These are phyloP conservation scores for Lepidiolamprologus cunningtoni DNA, from an alignment of 2,113 vertebrate species.

Conservation along the genomic window DNA sequence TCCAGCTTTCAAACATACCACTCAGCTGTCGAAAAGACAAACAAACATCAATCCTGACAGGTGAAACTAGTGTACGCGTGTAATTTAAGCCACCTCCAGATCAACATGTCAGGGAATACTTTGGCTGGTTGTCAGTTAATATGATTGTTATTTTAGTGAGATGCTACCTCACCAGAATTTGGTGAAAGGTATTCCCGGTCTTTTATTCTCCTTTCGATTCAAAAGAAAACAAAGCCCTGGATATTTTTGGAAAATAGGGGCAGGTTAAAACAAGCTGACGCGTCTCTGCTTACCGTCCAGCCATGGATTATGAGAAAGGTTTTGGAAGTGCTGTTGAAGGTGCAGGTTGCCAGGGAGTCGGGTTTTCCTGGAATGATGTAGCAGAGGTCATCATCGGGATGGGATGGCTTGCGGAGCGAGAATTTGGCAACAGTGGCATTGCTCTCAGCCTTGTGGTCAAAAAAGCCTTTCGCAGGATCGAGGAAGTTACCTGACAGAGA, in stretches of 20 bases:
- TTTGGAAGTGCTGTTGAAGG: constrained; percentile 68
- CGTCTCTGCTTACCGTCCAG: constrained; percentile 66
- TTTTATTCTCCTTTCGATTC: not conserved
- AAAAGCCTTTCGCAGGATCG: constrained; percentile 46
- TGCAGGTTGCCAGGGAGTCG: constrained; percentile 58
- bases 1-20: constrained; percentile 76
- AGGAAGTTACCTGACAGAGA: constrained; percentile 56
- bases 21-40: constrained; percentile 56
- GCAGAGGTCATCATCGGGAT: constrained; percentile 70
- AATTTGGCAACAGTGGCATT: constrained; percentile 48
- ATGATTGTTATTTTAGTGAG: not conserved
- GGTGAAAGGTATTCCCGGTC: not conserved
- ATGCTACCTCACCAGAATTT: not conserved
- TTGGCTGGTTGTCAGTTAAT: not conserved
- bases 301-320: constrained; percentile 76
- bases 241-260: not conserved
- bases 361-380: constrained; percentile 58
- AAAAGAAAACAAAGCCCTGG: not conserved
- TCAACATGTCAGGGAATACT: not conserved
- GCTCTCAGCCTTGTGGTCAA: not conserved
- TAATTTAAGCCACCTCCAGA: not conserved
- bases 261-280: constrained; percentile 11
- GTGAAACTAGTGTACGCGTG: accelerated
- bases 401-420: constrained; percentile 63
- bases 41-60: not conserved